Evolutionary conservation across 2,797 vertebrate species (phyloP).

Genomic region (Xenops minutus): DNA sequence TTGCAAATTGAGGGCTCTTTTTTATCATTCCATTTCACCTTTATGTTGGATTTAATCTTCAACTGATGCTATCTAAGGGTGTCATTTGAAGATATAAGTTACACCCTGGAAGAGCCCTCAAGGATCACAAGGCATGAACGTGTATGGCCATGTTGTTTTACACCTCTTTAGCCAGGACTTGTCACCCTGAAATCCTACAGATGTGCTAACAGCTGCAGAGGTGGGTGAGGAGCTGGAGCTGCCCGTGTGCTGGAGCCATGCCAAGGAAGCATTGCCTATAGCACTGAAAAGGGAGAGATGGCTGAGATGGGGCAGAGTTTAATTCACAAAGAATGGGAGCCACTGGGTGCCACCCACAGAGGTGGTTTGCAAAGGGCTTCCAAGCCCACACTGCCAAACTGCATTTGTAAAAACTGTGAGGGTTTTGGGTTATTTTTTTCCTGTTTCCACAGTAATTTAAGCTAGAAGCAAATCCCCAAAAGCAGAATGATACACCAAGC

Average conservation of each 20-base stretch:
- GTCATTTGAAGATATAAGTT: not conserved
- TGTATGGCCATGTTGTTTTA: not conserved
- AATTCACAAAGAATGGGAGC: not conserved
- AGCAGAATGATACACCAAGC: conserved; percentile 15
- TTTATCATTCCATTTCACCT: not conserved
- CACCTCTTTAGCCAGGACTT: conserved; percentile 14
- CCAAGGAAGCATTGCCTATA: not conserved
- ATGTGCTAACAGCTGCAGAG: conserved; percentile 52
- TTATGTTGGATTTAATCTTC: not conserved
- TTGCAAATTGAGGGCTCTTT: not conserved
- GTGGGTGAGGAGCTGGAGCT: not conserved
- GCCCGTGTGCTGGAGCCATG: not conserved
- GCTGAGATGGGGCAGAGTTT: not conserved
- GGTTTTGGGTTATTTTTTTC: not conserved
- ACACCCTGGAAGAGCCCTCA: not conserved
- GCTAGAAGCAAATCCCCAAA: conserved; percentile 18
- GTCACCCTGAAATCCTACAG: conserved; percentile 33
- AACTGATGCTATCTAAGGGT: not conserved
- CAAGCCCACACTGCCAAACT: not conserved
- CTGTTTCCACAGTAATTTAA: conserved; percentile 25
- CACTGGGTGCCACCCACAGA: not conserved
- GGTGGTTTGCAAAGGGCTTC: not conserved
- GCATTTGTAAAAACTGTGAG: not conserved
- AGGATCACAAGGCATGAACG: not conserved
- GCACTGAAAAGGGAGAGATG: not conserved